phyloP scores from a whole-genome alignment of 2,797 vertebrate genomes.

The Enteromius treurensis region DNA sequence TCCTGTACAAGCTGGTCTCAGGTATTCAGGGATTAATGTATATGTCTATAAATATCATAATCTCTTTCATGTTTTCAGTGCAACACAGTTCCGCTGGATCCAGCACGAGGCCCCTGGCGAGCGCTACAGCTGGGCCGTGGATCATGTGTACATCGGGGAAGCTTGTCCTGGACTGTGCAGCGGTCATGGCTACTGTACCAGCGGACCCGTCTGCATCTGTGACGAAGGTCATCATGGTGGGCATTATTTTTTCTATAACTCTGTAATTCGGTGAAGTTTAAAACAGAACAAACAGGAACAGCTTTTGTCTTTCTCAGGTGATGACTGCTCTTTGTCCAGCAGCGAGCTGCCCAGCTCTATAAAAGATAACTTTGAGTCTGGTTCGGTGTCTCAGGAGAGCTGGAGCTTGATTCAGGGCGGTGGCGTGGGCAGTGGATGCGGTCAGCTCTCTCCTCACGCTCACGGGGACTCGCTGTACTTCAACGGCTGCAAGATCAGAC shows the following conservation, averaged over 20 bases:
- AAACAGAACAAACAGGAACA: not conserved
- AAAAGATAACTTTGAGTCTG: constrained; percentile 98
- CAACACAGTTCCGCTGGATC: constrained; percentile 98
- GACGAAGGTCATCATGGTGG: constrained; percentile 93
- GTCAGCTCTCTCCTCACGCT: constrained; percentile 94
- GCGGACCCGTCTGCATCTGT: constrained; percentile 92
- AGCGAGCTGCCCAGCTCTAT: constrained; percentile 93
- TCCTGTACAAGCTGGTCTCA: not conserved
- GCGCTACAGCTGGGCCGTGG: constrained; percentile 94
- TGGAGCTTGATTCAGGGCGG: constrained; percentile 97
- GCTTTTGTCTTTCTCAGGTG: constrained; percentile 76
- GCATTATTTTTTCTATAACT: not conserved
- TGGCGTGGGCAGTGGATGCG: constrained; percentile 92
- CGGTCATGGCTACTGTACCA: constrained; percentile 92
- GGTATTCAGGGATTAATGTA: not conserved
- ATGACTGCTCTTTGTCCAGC: constrained; percentile 92
- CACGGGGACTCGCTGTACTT: constrained; percentile 98
- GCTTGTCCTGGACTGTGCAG: constrained; percentile 94
- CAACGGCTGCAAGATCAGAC: constrained; percentile 94
- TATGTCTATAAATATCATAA: not conserved
- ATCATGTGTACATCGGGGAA: constrained; percentile 96
- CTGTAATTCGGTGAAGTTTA: not conserved
- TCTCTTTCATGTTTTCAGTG: constrained; percentile 72
- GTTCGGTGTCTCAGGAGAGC: constrained; percentile 89
- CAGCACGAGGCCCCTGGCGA: constrained; percentile 91